These are phyloP conservation scores for Corydoras sp. DNA, from an alignment of 2,113 vertebrate genomes.

Conservation along the genomic window DNA sequence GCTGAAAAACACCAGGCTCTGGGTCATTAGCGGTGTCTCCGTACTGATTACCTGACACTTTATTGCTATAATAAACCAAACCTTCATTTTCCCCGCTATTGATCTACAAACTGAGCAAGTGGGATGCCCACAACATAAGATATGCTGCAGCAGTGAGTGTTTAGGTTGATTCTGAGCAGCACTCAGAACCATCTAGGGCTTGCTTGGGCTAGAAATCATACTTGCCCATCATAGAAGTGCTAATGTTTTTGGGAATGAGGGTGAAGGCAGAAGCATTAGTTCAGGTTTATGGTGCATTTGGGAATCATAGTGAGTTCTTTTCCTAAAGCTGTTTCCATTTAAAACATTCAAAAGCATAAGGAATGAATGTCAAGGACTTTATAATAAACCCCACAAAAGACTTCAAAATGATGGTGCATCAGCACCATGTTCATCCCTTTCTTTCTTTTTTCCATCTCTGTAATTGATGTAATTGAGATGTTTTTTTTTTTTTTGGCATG, in stretches of 20 bases:
- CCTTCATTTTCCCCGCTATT: conserved; percentile 45
- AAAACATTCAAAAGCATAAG: not conserved
- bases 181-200: not conserved
- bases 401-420: conserved; percentile 12
- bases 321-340: conserved; percentile 23
- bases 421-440: conserved; percentile 15
- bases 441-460: conserved; percentile 14
- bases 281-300: conserved; percentile 37
- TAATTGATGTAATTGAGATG: conserved; percentile 29
- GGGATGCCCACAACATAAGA: conserved; percentile 11
- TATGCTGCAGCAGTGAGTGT: not conserved
- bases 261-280: conserved; percentile 23
- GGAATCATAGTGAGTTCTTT: conserved; percentile 28
- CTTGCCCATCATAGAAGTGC: conserved; percentile 24
- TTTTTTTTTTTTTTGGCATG: conserved; percentile 26
- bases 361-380: conserved; percentile 30
- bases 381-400: conserved; percentile 30
- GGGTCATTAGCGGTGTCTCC: conserved; percentile 41
- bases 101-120: conserved; percentile 42
- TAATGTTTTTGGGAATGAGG: conserved; percentile 31
- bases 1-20: conserved; percentile 25
- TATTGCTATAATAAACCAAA: conserved; percentile 47
- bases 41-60: conserved; percentile 47
- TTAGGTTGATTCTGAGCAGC: not conserved
- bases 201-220: conserved; percentile 16